A percentile compares a stretch with the other conserved stretches of the same genome.
These are phyloP conservation scores for Gadus macrocephalus DNA, from an alignment of 2,113 vertebrate genomes.

Conservation along the genomic window DNA sequence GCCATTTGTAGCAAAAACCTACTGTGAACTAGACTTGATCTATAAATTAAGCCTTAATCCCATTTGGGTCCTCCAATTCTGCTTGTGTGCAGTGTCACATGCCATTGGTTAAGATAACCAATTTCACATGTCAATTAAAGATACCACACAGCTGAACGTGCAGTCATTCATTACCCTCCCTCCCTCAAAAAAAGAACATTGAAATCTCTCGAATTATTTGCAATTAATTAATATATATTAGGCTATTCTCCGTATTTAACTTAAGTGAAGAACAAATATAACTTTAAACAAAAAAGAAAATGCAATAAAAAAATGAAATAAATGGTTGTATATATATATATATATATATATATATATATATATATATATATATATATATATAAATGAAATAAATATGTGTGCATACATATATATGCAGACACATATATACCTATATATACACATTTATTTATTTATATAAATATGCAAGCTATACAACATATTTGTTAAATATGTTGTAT, in stretches of 20 bases:
- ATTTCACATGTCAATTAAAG: conserved; percentile 54
- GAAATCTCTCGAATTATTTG: neutral
- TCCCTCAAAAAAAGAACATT: conserved; percentile 8
- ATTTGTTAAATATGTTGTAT: neutral
- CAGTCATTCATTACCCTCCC: conserved; percentile 53
- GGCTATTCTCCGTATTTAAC: neutral
- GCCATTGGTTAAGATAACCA: conserved; percentile 49
- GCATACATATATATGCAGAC: neutral
- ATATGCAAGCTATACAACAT: neutral
- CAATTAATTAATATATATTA: neutral
- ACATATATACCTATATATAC: neutral
- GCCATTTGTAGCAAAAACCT: too few species aligned
- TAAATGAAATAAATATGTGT: too few species aligned
- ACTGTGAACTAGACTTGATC: neutral
- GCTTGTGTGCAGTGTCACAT: conserved; percentile 58
- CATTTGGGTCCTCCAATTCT: conserved; percentile 31
- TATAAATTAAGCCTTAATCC: conserved; percentile 30
- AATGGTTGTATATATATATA: too few species aligned
- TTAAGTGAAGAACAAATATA: neutral
- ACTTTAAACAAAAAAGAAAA: neutral
- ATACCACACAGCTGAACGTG: conserved; percentile 47
- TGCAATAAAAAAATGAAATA: neutral
- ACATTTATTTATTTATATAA: neutral
- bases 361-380: conserved; percentile 1
- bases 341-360: too few species aligned